Evolutionary conservation across 2,888 invertebrate genomes (phyloP).

Genomic region (Synergus laeviventris): DNA sequence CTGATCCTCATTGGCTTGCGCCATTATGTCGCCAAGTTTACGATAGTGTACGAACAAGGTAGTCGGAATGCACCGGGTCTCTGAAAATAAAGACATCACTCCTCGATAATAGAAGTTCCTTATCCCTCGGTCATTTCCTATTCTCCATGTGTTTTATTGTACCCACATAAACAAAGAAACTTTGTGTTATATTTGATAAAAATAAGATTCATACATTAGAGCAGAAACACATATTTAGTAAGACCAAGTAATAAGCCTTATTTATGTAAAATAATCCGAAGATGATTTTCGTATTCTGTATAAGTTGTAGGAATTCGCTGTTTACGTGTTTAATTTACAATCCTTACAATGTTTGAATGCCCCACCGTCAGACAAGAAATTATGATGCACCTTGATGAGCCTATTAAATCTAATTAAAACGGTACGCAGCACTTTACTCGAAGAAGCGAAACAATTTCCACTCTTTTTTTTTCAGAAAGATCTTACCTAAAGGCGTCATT

Average conservation of each 20-base stretch:
- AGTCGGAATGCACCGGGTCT: slow-evolving; percentile 9
- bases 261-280: neutral
- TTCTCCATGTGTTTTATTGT: neutral
- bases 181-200: neutral
- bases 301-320: slow-evolving; percentile 4
- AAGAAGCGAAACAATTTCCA: slow-evolving; percentile 28
- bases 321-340: slow-evolving; percentile 25
- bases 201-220: too few species aligned
- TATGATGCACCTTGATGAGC: neutral
- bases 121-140: neutral
- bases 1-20: neutral
- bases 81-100: slow-evolving; percentile 3
- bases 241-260: too few species aligned
- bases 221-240: too few species aligned
- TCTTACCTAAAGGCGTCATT: slow-evolving; percentile 35
- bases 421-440: slow-evolving; percentile 19
- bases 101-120: neutral
- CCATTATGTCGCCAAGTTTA: slow-evolving; percentile 14
- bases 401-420: slow-evolving; percentile 31
- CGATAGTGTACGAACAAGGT: slow-evolving; percentile 2
- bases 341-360: slow-evolving; percentile 28
- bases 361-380: slow-evolving; percentile 14
- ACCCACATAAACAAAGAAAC: neutral
- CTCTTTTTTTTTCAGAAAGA: slow-evolving; percentile 32
- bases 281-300: slow-evolving; percentile 13